A percentile compares a stretch with the other conserved stretches of the same genome.
Evolutionary conservation across 2,888 invertebrate species (phyloP).

Genomic region (Nephrotoma guestfalica): DNA sequence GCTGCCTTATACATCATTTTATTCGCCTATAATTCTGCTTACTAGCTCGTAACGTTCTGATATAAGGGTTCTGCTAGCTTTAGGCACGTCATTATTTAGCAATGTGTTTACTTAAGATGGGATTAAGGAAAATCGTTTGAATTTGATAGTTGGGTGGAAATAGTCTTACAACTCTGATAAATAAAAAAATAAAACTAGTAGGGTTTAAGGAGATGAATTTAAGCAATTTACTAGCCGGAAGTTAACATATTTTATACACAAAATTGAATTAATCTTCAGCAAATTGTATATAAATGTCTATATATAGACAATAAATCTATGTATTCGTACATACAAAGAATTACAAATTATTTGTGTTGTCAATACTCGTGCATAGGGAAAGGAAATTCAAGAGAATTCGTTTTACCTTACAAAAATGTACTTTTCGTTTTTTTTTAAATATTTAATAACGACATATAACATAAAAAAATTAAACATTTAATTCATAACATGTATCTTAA

Average conservation of each 20-base stretch:
- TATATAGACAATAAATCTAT: background rate
- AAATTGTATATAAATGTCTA: background rate
- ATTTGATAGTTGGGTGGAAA: no score
- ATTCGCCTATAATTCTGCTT: no score
- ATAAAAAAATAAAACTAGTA: no score
- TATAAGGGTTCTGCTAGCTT: no score
- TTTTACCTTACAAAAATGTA: background rate
- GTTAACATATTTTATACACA: background rate
- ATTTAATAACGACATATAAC: background rate
- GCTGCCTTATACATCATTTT: no score
- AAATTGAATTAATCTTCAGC: background rate
- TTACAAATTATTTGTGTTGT: background rate
- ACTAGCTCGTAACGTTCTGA: no score
- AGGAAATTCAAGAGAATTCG: background rate
- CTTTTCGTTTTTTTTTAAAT: background rate
- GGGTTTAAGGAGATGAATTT: background rate
- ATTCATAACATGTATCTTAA: background rate
- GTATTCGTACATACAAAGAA: no score
- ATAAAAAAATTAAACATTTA: background rate
- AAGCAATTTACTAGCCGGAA: background rate
- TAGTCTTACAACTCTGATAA: no score
- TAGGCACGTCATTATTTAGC: no score
- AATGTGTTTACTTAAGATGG: no score
- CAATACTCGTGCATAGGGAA: background rate
- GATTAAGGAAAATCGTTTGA: no score